These are phyloP conservation scores for Oreamnos americanus DNA, from an alignment of 2,113 vertebrate genomes.

Conservation along the genomic window DNA sequence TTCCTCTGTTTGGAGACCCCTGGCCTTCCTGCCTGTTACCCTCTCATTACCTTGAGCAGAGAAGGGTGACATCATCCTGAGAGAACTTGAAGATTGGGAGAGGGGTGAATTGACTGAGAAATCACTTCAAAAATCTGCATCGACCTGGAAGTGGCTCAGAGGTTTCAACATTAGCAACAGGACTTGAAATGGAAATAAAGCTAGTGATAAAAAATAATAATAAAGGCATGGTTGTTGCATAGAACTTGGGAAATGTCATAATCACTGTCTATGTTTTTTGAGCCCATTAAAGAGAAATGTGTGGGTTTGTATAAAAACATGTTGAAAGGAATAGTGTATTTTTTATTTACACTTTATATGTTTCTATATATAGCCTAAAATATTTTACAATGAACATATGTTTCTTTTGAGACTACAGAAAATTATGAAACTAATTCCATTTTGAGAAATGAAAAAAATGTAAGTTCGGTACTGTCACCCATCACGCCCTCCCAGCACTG, in stretches of 20 bases:
- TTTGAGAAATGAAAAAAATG: neutral
- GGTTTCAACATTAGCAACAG: neutral
- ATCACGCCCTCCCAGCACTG: neutral
- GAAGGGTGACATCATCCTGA: neutral
- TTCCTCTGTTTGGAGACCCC: neutral
- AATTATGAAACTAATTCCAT: neutral
- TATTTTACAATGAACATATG: neutral
- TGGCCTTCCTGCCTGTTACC: neutral
- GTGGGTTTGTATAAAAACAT: neutral
- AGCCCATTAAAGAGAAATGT: neutral
- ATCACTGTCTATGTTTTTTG: neutral
- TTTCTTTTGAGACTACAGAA: neutral
- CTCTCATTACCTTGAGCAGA: neutral
- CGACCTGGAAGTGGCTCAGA: neutral
- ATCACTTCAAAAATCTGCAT: neutral
- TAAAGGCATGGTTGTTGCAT: neutral
- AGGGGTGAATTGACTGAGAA: neutral
- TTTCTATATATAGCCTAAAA: constrained; percentile 3
- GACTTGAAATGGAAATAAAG: neutral
- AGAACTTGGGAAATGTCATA: neutral
- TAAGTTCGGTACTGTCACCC: neutral
- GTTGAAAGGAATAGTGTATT: neutral
- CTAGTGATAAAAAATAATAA: neutral
- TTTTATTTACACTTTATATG: constrained; percentile 10
- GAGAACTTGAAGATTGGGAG: neutral